Evolutionary conservation across 2,888 invertebrate species (phyloP), one percentile per base, ranked within the genome.

Genomic region (Scaptomyza reducta): DNA sequence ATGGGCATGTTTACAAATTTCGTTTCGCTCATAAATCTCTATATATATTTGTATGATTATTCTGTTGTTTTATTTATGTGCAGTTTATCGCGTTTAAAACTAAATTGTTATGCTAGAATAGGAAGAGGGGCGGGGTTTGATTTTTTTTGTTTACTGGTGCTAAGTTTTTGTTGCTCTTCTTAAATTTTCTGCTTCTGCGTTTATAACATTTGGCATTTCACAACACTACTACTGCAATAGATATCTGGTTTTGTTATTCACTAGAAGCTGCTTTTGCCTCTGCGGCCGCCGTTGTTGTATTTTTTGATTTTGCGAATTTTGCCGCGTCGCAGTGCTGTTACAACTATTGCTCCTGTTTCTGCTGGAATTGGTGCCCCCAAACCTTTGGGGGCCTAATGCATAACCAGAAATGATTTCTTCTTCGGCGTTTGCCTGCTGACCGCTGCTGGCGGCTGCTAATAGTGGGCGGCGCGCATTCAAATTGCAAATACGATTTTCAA

Each of bases 361-460:
- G 46, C 42, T 62, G 54, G 41, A 71, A 50, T 76, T 79, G 79
- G 91, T 90, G 89, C 92, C 92, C 91, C 91, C 92, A 90, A 91
- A 90, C 80, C 89, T 88, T 90, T 91, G 91, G 91, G 92, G 92
- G 91, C 91, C 89, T 82, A 88, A 80, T 79, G 81, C 88, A 87
- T 89, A 89, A 86, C 79, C 88, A 88, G 77, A 75, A 75, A 79
- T 79, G 74, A 66, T 72, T 50, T 69, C 65, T 65, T 70, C 64
- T 66, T 54, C 62, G 74, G 72, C 64, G 70, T 81, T 76, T 76
- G 79, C 77, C 73, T 85, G 49, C 49, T 49, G 74, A 55, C 89
- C 65, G 77, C 74, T 68, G 72, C 60, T 63, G 87, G 70, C 74
- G 69, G 76, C 50, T 60, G 55, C 53, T 87, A 87, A 79, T 59